Evolutionary conservation across 92 coral and sea anemone species (phyloP), one percentile per base, ranked within the genome.

Genomic region (Scolanthus callimorphus): DNA sequence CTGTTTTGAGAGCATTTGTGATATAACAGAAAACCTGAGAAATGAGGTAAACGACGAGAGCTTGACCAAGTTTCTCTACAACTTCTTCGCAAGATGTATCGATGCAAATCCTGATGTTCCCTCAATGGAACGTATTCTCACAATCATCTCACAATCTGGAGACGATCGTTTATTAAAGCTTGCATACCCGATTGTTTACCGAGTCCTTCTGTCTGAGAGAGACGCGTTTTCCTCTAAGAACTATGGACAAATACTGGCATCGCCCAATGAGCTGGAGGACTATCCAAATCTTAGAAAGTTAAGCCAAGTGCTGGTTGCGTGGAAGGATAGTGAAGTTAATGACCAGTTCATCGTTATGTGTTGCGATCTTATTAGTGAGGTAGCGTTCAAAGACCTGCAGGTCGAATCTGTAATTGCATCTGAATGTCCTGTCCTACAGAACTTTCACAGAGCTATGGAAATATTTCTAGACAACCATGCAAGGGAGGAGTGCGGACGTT

Each of bases 91-190:
- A 26, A 85, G 98, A 28, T 92, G 98, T 46, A 73, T 92, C 17
- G 94, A 88, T 49, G 71, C 94, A 31, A 88, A 88, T 60, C 94
- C 88, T 21, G 98, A 92, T 51, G 80, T 86, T 11, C 73, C 76
- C 27, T 60, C 76, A 17, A 78, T 85, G 58, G 75, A 71, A 22
- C 65, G 53, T 13, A 92, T 92, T 19, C 71, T 90, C 3, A 45
- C 67, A 46, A 74, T 52, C 20, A 86, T 92, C 34, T 72, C 88
- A 31, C 70, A 82, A 1, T 62, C 67, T 55, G 71, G 80, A 45
- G 71, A 69, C 4, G 63, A 59, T 11, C 52, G 78, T 2, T 69
- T 85, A 13, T 55, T 92, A 19, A 55, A 46, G 8, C 72, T 80
- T 47, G 91, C 85, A 71, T 74, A 88, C 26, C 85, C 96, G 1